Evolutionary conservation across 2,797 vertebrate genomes (phyloP).

Genomic region (Melanotaenia parkinsoni): DNA sequence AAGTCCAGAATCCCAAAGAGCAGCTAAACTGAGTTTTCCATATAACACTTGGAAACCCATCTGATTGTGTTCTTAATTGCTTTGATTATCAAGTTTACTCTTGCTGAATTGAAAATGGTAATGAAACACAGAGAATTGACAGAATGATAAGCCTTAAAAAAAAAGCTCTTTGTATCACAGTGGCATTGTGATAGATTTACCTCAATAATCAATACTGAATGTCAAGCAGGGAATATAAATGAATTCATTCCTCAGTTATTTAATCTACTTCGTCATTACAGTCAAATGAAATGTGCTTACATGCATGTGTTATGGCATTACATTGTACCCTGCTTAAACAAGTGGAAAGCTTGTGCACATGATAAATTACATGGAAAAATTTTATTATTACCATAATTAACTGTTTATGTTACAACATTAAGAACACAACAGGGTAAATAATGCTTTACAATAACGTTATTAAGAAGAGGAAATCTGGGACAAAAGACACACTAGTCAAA

Average conservation of each 20-base stretch:
- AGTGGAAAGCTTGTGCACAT: conserved; percentile 2
- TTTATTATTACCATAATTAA: conserved; percentile 32
- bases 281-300: conserved; percentile 25
- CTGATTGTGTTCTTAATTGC: conserved; percentile 83
- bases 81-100: conserved; percentile 82
- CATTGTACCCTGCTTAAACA: not conserved
- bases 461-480: not conserved
- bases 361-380: conserved; percentile 1
- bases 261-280: conserved; percentile 17
- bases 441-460: conserved; percentile 20
- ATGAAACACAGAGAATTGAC: conserved; percentile 54
- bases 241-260: conserved; percentile 14
- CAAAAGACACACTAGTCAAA: conserved; percentile 13
- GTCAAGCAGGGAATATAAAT: conserved; percentile 34
- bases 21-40: conserved; percentile 64
- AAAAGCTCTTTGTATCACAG: conserved; percentile 26
- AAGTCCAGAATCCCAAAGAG: conserved; percentile 80
- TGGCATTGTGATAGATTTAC: conserved; percentile 55
- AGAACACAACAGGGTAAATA: conserved; percentile 30
- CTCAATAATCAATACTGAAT: conserved; percentile 36
- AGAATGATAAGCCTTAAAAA: conserved; percentile 48
- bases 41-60: conserved; percentile 74
- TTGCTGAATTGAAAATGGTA: conserved; percentile 77
- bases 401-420: conserved; percentile 21
- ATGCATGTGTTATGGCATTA: conserved; percentile 24